Evolutionary conservation across 2,888 invertebrate genomes (phyloP), one percentile per base, ranked within the genome.

Genomic region (Abrostola triplasia): DNA sequence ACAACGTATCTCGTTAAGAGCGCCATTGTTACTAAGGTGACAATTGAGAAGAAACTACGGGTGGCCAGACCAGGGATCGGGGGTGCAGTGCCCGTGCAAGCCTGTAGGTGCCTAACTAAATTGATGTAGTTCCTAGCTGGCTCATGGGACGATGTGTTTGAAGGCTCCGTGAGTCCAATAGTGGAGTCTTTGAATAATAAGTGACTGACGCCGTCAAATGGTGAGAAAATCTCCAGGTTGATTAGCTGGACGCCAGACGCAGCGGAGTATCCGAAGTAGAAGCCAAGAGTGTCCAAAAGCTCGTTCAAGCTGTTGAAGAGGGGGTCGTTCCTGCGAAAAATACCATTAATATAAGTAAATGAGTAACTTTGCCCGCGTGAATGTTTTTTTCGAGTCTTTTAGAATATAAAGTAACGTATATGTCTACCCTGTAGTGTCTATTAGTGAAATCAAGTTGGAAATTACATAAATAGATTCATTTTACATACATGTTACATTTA

Each of bases 121-220:
- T 95, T 93, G 11, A 95, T 94, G 73, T 96, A 96, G 64, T 95
- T 96, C 61, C 90, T 88, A 0, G 96, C 95, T 0, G 93, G 89
- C 56, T 85, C 87, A 35, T 92, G 89, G 0, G 70, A 55, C 0
- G 93, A 83, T 0, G 82, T 77, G 0, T 83, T 84, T 0, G 92
- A 84, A 0, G 93, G 90, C 12, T 95, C 92, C 0, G 95, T 92
- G 0, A 96, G 84, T 1, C 95, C 96, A 0, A 95, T 92, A 0
- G 96, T 95, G 0, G 96, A 95, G 73, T 96, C 95, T 79, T 96
- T 96, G 90, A 96, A 96, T 0, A 97, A 85, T 6, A 97, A 86
- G 82, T 96, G 90, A 37, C 77, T 84, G 7, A 82, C 84, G 0
- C 92, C 90, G 65, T 95, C 94, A 85, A 96, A 96, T 0, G 93